Evolutionary conservation across 2,888 invertebrate genomes (phyloP).

Genomic region (Idaea aversata): DNA sequence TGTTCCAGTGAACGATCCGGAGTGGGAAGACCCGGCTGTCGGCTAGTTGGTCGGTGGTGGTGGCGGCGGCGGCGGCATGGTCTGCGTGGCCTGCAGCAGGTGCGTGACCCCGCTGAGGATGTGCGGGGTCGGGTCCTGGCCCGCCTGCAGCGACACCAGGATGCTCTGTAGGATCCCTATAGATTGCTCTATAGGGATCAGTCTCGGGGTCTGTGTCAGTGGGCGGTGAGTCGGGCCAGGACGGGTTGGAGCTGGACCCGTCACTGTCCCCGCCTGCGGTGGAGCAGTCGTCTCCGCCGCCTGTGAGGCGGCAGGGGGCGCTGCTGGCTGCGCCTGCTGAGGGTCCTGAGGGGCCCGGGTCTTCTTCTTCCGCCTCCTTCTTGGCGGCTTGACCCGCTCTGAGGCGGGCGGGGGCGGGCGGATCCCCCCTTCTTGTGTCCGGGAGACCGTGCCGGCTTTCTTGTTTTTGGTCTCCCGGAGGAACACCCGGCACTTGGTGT

Average conservation of each 20-base stretch:
- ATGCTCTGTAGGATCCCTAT: not conserved
- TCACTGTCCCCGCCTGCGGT: not conserved
- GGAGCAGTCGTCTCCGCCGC: not conserved
- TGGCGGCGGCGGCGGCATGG: not conserved
- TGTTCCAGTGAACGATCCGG: constrained; percentile 9
- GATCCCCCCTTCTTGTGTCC: constrained; percentile 3
- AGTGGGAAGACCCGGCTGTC: not conserved
- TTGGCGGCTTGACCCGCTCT: not conserved
- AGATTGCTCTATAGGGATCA: constrained; percentile 7
- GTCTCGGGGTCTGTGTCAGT: constrained; percentile 7
- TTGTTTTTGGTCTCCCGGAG: constrained; percentile 13
- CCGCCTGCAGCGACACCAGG: not conserved
- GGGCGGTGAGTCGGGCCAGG: not conserved
- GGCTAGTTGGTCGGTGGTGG: not conserved
- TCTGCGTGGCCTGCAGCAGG: constrained; percentile 4
- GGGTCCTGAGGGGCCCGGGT: not conserved
- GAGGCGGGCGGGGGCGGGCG: not conserved
- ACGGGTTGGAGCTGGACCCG: constrained; percentile 6
- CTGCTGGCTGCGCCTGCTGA: not conserved
- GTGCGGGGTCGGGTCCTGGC: not conserved
- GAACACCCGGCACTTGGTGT: constrained; percentile 17
- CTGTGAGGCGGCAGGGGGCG: not conserved
- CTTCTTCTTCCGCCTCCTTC: not conserved
- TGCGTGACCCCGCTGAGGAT: not conserved
- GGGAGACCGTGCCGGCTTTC: constrained; percentile 13